Evolutionary conservation across 2,888 invertebrate genomes (phyloP), one percentile per base, ranked within the genome.

Genomic region (Sthenelais limicola): DNA sequence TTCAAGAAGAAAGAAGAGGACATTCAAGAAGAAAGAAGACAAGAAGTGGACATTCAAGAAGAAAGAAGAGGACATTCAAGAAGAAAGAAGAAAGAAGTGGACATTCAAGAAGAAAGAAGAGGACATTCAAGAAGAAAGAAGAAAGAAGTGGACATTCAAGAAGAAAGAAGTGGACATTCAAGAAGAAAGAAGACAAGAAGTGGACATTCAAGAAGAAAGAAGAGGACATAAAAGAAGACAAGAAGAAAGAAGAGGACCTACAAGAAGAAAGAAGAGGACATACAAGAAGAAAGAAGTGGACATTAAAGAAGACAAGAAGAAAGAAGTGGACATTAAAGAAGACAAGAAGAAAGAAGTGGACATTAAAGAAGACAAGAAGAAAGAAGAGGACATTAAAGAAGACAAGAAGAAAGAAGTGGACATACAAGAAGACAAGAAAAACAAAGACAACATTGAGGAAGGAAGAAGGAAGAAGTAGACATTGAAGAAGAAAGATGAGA

Each of bases 131-230:
- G 43, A 43, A 43, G 43, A 43, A 43, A 9, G 15, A 43, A 43
- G 43, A n/a, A n/a, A n/a, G n/a, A n/a, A n/a, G n/a, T 9, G 43
- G 9, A 18, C 9, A 43, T 43, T 12, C 12, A 12, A 43, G 43
- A 43, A 43, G 43, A 43, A 12, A 12, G 43, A 43, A 43, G 43
- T 12, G 15, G 43, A 18, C 12, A 43, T 12, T 9, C 9, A 12
- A 43, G 43, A 56, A 28, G 32, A 5, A 5, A 15, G 56, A 56
- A 32, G 56, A 56, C 54, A 30, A 26, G 54, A 28, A 43, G 21
- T 52, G n/a, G 9, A 21, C 12, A 52, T 15, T 9, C 9, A 9
- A 52, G 52, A 52, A 21, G n/a, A 21, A 24, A 12, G 43, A 18
- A 43, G 15, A 18, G 15, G 9, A 43, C 12, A 43, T 12, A 18